Percentiles rank a stretch among this genome's conserved stretches.
These are phyloP conservation scores for Sardina pilchardus DNA, from an alignment of 2,113 vertebrate genomes.

Conservation along the genomic window DNA sequence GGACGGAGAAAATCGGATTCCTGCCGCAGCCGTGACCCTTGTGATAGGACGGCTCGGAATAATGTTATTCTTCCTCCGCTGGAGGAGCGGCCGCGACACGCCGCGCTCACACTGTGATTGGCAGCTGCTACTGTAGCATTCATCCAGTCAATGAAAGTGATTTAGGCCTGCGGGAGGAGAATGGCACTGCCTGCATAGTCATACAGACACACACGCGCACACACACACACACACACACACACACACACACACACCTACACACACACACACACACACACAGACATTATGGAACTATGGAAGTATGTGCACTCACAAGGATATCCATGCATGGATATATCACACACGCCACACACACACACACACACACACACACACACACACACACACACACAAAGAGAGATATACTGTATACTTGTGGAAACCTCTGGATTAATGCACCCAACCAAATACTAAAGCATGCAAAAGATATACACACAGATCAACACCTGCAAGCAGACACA, in stretches of 20 bases:
- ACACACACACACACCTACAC: conserved; percentile 4
- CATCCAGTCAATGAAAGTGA: conserved; percentile 21
- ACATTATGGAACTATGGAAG: neutral
- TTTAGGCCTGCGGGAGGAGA: conserved; percentile 14
- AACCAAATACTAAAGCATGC: neutral
- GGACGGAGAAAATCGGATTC: neutral
- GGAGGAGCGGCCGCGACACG: neutral
- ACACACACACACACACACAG: conserved; percentile 15
- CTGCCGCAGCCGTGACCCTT: conserved; percentile 6
- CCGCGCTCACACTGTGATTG: neutral
- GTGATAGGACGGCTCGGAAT: neutral
- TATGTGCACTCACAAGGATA: neutral
- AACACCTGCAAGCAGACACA: neutral
- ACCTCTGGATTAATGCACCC: neutral
- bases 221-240: conserved; percentile 28
- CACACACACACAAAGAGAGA: neutral
- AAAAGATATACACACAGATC: too few relatives aligned
- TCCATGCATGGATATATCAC: neutral
- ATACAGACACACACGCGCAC: conserved; percentile 4
- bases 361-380: conserved; percentile 16
- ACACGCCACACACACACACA: neutral
- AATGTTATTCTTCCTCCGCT: conserved; percentile 4
- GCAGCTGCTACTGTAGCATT: conserved; percentile 9
- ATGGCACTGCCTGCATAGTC: neutral
- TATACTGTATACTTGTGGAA: neutral